Percentiles rank a stretch among this genome's conserved stretches.
Evolutionary conservation across 2,888 invertebrate genomes (phyloP).

Genomic region (Ormyrus labotus): DNA sequence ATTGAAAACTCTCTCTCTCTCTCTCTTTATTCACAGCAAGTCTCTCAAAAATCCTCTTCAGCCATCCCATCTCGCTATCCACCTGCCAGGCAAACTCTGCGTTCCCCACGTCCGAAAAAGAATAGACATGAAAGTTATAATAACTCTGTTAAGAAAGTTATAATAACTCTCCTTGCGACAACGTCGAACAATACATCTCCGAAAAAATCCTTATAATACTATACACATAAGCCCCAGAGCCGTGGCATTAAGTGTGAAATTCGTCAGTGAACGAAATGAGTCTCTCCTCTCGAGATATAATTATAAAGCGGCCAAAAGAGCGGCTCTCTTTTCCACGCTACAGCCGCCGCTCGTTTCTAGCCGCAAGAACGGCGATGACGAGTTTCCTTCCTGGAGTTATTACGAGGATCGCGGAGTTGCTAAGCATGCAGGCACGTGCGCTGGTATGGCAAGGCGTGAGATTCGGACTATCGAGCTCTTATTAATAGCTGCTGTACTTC

Average conservation of each 20-base stretch:
- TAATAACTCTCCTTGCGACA: slow-evolving; percentile 34
- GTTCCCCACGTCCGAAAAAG: neutral
- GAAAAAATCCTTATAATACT: neutral
- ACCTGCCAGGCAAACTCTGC: neutral
- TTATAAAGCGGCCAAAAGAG: slow-evolving; percentile 21
- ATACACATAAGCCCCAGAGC: neutral
- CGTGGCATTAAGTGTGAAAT: slow-evolving; percentile 40
- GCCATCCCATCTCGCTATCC: slow-evolving; percentile 14
- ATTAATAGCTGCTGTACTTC: slow-evolving; percentile 27
- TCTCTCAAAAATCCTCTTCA: slow-evolving; percentile 23
- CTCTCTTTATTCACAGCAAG: too few species aligned
- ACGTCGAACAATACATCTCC: slow-evolving; percentile 13
- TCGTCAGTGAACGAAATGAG: slow-evolving; percentile 17
- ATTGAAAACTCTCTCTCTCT: too few species aligned
- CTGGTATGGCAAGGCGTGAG: neutral
- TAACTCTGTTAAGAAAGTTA: slow-evolving; percentile 41
- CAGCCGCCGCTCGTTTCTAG: slow-evolving; percentile 5
- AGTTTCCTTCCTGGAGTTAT: too few species aligned
- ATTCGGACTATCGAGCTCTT: neutral
- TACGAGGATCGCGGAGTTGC: neutral
- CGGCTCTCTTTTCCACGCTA: slow-evolving; percentile 26
- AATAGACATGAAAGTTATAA: neutral
- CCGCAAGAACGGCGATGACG: neutral
- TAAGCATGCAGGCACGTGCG: neutral
- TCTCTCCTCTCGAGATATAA: neutral